A percentile compares a stretch with the other conserved stretches of the same genome.
These are phyloP conservation scores for Germaria angustata DNA, from an alignment of 2,888 invertebrate species.

Conservation along the genomic window DNA sequence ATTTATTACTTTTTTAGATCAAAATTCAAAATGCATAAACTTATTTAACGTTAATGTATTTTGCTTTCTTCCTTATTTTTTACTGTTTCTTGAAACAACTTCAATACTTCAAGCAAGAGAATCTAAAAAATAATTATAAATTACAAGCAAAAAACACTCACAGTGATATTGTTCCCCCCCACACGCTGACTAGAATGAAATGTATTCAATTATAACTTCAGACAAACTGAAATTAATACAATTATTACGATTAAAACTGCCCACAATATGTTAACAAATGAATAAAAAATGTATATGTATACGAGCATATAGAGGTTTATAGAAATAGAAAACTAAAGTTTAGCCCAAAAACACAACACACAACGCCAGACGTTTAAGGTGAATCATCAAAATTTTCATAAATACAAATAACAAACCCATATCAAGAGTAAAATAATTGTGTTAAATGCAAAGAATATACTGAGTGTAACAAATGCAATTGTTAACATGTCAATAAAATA, in stretches of 20 bases:
- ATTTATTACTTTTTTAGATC: slow-evolving; percentile 53
- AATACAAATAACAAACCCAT: slow-evolving; percentile 47
- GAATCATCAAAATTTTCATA: slow-evolving; percentile 63
- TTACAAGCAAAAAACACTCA: background rate
- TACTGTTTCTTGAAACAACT: too few relatives aligned
- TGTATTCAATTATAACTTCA: slow-evolving; percentile 51
- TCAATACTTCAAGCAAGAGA: background rate
- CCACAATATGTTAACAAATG: slow-evolving; percentile 51
- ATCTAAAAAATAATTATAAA: background rate
- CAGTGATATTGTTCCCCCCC: slow-evolving; percentile 46
- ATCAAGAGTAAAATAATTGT: slow-evolving; percentile 19
- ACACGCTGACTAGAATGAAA: slow-evolving; percentile 55
- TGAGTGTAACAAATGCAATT: slow-evolving; percentile 65
- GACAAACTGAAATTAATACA: slow-evolving; percentile 60
- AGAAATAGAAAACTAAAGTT: slow-evolving; percentile 15
- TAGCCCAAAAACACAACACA: background rate
- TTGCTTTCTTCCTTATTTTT: background rate
- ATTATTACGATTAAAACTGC: slow-evolving; percentile 63
- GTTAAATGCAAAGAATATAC: slow-evolving; percentile 43
- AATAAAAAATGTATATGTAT: background rate
- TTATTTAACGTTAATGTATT: background rate
- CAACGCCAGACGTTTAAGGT: slow-evolving; percentile 51
- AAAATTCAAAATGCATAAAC: slow-evolving; percentile 12
- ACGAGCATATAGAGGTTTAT: background rate
- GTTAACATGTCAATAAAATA: slow-evolving; percentile 66